Evolutionary conservation across 2,113 vertebrate genomes (phyloP).

Genomic region (Alaudala cheleensis): DNA sequence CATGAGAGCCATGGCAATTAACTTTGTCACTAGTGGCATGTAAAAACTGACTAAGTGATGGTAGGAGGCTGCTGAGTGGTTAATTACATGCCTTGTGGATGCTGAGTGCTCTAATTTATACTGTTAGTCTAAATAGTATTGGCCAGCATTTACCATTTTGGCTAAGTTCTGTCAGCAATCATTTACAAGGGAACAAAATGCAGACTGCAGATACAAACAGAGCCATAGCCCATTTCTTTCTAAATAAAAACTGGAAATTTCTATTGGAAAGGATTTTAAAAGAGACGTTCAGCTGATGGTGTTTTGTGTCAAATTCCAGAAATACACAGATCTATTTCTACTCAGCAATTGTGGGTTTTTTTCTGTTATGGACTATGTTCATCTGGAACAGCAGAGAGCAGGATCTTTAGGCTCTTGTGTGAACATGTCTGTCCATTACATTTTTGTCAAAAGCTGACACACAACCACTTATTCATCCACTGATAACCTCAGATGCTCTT

Average conservation of each 20-base stretch:
- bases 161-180: not conserved
- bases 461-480: not conserved
- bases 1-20: not conserved
- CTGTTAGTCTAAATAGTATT: not conserved
- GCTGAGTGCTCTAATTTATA: not conserved
- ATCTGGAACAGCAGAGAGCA: not conserved
- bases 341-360: not conserved
- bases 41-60: not conserved
- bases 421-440: not conserved
- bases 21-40: not conserved
- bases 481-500: not conserved
- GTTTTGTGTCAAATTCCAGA: not conserved
- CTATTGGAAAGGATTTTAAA: not conserved
- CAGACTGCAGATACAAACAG: not conserved
- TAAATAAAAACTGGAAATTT: constrained; percentile 17
- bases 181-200: not conserved
- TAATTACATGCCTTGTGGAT: not conserved
- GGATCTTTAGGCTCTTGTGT: not conserved
- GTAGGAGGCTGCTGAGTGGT: not conserved
- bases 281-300: not conserved
- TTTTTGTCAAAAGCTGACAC: not conserved
- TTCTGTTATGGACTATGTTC: not conserved
- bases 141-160: not conserved
- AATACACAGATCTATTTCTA: not conserved
- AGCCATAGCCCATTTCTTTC: not conserved